Percentiles rank a stretch among this genome's conserved stretches.
Evolutionary conservation across 2,797 vertebrate genomes (phyloP).

Genomic region (Hirundo rustica): DNA sequence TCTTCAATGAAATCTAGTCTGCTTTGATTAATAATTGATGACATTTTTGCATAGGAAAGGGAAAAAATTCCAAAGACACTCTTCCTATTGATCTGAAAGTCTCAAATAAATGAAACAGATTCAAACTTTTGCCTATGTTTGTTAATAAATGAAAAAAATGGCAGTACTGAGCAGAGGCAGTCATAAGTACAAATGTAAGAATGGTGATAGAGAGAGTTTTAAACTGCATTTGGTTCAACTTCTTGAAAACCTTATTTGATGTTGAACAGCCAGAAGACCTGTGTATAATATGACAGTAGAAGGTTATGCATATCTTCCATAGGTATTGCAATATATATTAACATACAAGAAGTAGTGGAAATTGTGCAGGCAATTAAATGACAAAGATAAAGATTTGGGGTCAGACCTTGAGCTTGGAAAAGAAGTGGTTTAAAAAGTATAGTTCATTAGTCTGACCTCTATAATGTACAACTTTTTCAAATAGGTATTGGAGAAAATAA

Average conservation of each 20-base stretch:
- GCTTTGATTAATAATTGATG: conserved; percentile 68
- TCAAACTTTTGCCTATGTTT: neutral
- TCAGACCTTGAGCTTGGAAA: neutral
- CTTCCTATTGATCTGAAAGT: neutral
- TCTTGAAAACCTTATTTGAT: neutral
- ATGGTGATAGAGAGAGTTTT: neutral
- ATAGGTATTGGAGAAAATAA: neutral
- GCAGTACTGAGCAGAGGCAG: neutral
- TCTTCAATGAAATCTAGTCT: conserved; percentile 33
- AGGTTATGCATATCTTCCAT: neutral
- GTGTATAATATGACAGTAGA: neutral
- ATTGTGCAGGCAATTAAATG: neutral
- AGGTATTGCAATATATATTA: neutral
- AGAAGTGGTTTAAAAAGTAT: neutral
- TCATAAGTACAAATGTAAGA: neutral
- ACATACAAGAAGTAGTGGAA: neutral
- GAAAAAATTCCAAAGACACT: neutral
- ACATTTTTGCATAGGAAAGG: conserved; percentile 13
- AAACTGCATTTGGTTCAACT: neutral
- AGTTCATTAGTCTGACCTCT: neutral
- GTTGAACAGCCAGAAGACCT: neutral
- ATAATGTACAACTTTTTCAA: neutral
- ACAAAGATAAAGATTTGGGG: neutral
- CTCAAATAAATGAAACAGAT: conserved; percentile 25
- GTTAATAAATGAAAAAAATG: neutral